Evolutionary conservation across 2,797 vertebrate genomes (phyloP).

Genomic region (Halcyon leucocephala): DNA sequence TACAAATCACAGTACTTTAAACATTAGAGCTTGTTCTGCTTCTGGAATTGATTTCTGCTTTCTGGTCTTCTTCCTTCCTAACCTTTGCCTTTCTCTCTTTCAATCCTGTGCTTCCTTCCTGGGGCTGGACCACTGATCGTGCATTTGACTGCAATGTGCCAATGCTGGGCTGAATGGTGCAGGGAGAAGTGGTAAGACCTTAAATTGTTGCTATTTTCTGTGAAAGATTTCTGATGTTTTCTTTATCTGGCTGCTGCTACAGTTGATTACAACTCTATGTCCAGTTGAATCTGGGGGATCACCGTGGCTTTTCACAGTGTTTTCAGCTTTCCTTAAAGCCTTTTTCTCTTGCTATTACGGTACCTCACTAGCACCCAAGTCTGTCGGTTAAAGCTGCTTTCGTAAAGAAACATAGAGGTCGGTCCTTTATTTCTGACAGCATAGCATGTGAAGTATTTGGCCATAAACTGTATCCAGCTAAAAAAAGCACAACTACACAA

Average conservation of each 20-base stretch:
- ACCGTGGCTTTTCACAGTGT: neutral
- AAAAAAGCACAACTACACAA: neutral
- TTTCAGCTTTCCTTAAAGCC: neutral
- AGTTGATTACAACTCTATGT: neutral
- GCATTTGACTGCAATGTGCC: constrained; percentile 57
- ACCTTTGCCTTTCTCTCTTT: constrained; percentile 38
- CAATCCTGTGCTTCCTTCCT: constrained; percentile 24
- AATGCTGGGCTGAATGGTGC: constrained; percentile 52
- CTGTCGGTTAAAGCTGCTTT: neutral
- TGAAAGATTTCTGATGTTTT: neutral
- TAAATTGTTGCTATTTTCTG: neutral
- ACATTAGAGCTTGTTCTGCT: neutral
- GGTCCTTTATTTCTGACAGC: neutral
- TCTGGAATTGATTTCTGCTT: constrained; percentile 50
- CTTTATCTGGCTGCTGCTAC: neutral
- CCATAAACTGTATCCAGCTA: neutral
- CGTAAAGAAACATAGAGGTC: neutral
- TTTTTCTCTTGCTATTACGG: neutral
- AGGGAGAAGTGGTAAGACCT: constrained; percentile 90
- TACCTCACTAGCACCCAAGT: neutral
- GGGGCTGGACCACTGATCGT: constrained; percentile 47
- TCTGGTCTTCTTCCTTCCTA: constrained; percentile 19
- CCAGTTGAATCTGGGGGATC: neutral
- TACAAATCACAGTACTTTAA: neutral
- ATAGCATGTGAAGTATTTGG: neutral